phyloP scores from a whole-genome alignment of 2,797 vertebrate genomes.

The Karalla daura region DNA sequence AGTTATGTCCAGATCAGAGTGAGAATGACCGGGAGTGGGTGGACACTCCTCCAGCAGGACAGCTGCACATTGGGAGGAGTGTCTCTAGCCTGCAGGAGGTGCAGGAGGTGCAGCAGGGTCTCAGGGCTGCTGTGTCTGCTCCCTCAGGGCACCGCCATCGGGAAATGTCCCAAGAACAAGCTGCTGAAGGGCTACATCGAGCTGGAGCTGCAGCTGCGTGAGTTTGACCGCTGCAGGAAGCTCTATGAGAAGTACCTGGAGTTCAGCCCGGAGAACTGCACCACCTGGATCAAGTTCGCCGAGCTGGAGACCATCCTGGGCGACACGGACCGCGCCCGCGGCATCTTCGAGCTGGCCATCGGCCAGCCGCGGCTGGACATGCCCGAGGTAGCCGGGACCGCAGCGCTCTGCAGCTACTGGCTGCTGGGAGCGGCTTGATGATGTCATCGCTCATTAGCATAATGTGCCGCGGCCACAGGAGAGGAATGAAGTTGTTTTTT shows the following conservation, averaged over 20 bases:
- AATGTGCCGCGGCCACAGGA: no score
- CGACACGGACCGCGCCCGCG: conserved; percentile 89
- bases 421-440: no score
- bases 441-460: no score
- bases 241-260: conserved; percentile 98
- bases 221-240: conserved; percentile 97
- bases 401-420: accelerated
- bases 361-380: conserved; percentile 97
- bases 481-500: no score
- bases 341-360: conserved; percentile 96
- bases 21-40: no score
- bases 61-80: no score
- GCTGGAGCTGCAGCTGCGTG: conserved; percentile 93
- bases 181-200: conserved; percentile 98
- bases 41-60: no score
- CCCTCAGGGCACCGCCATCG: conserved; percentile 90
- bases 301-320: conserved; percentile 97
- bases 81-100: no score
- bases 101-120: not conserved
- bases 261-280: conserved; percentile 96
- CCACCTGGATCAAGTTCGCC: conserved; percentile 98
- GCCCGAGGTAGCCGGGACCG: conserved; percentile 89
- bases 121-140: not conserved
- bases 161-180: conserved; percentile 98
- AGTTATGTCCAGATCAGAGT: no score